Evolutionary conservation across 2,888 invertebrate genomes (phyloP).

Genomic region (Sicus ferrugineus): DNA sequence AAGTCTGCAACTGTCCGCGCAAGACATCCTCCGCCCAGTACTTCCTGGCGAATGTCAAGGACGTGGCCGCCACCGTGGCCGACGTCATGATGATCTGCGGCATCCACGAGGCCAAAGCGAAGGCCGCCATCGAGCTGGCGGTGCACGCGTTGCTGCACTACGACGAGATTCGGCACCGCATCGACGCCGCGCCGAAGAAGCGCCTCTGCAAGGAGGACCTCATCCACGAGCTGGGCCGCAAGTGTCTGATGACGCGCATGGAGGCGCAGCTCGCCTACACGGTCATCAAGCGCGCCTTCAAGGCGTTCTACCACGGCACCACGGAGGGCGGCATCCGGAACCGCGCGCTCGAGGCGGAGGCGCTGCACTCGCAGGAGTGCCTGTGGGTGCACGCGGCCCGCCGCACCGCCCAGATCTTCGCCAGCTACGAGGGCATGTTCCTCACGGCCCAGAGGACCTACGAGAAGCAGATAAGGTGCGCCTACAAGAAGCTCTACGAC

Average conservation of each 20-base stretch:
- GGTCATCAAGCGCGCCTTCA: slow-evolving; percentile 57
- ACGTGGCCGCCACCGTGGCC: slow-evolving; percentile 34
- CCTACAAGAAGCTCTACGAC: slow-evolving; percentile 48
- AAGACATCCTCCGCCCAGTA: slow-evolving; percentile 19
- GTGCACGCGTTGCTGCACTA: slow-evolving; percentile 55
- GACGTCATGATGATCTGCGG: slow-evolving; percentile 51
- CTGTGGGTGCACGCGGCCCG: slow-evolving; percentile 58
- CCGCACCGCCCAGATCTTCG: slow-evolving; percentile 52
- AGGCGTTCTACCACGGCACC: slow-evolving; percentile 58
- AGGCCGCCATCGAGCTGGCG: slow-evolving; percentile 50
- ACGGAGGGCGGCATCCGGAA: slow-evolving; percentile 48
- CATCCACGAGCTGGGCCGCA: slow-evolving; percentile 52
- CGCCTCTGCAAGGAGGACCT: slow-evolving; percentile 54
- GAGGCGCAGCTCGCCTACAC: slow-evolving; percentile 57
- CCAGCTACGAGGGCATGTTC: slow-evolving; percentile 51
- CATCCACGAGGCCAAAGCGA: slow-evolving; percentile 52
- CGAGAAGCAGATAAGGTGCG: slow-evolving; percentile 48
- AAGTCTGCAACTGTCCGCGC: slow-evolving; percentile 40
- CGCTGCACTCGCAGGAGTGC: slow-evolving; percentile 46
- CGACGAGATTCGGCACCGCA: slow-evolving; percentile 50
- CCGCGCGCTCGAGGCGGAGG: slow-evolving; percentile 50
- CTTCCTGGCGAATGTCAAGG: slow-evolving; percentile 38
- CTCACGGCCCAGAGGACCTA: slow-evolving; percentile 52
- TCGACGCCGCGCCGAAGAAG: slow-evolving; percentile 38
- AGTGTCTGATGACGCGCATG: slow-evolving; percentile 53